Percentiles rank a stretch among this genome's conserved stretches.
phyloP scores from a whole-genome alignment of 1,140 invertebrate species.

The Tetragonula clypearis region DNA sequence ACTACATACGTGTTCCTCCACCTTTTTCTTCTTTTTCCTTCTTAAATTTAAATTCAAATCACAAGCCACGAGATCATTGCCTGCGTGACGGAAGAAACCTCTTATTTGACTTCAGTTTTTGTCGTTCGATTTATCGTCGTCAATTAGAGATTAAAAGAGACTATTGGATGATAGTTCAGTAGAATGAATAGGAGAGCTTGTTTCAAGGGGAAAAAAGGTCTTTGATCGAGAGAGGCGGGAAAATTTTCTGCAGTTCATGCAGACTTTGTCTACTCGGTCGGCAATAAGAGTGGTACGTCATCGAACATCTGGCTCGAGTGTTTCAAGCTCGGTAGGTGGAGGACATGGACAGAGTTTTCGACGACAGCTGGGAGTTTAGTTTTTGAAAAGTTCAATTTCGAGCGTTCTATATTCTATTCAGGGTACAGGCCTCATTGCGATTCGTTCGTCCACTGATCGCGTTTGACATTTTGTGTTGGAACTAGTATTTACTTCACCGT shows the following conservation, averaged over 20 bases:
- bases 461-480: background rate
- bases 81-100: background rate
- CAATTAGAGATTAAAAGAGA: background rate
- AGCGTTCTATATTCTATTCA: background rate
- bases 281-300: no score
- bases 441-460: background rate
- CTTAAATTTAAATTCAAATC: background rate
- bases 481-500: background rate
- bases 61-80: background rate
- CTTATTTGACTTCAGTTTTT: background rate
- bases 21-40: background rate
- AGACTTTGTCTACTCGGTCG: background rate
- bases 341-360: background rate
- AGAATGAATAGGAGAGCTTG: background rate
- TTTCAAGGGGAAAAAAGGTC: background rate
- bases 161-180: background rate
- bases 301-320: background rate
- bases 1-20: conserved; percentile 26
- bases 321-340: no score
- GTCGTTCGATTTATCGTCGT: background rate
- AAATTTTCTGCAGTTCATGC: background rate
- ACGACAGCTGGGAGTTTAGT: background rate
- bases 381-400: background rate
- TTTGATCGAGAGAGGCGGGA: no score
- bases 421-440: background rate